Conservation (phyloP, 2,113 vertebrate genomes). For the rat (Rattus norvegicus) region GRCr8 NC_086022.1:131205501-131206000, state of each 20-base stretch:
- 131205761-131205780: background rate
- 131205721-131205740: background rate
- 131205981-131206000: background rate
- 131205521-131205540: constrained; percentile 40
- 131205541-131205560: background rate
- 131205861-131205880: background rate
- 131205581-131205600: constrained; percentile 63
- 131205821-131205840: background rate
- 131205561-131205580: constrained; percentile 59
- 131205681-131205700: constrained; percentile 44
- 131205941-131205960: background rate
- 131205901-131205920: background rate
- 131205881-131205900: background rate
- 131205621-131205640: constrained; percentile 56
- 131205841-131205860: background rate
- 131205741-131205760: constrained; percentile 30
- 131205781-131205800: background rate
- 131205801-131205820: background rate
- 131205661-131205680: constrained; percentile 65
- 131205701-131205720: constrained; percentile 45
- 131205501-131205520: constrained; percentile 60
- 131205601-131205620: constrained; percentile 39
- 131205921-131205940: background rate
- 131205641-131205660: constrained; percentile 70
- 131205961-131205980: background rate